phyloP scores from a whole-genome alignment of 2,888 invertebrate genomes.

The Merodon equestris region DNA sequence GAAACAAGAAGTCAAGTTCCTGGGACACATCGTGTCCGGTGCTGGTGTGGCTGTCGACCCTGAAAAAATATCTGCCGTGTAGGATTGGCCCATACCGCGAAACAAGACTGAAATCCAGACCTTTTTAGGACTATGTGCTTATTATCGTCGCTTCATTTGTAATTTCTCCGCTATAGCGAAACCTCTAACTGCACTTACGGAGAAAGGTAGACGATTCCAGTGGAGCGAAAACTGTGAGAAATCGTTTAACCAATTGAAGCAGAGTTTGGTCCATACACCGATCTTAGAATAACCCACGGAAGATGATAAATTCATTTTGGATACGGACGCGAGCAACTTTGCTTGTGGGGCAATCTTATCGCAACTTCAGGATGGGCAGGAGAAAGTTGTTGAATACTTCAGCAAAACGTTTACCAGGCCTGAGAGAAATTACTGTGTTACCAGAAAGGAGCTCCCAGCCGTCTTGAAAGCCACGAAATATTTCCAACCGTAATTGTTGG shows the following conservation, averaged over 20 bases:
- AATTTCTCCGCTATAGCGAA: slow-evolving; percentile 18
- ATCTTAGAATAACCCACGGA: slow-evolving; percentile 13
- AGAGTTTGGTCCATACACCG: slow-evolving; percentile 17
- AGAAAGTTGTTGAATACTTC: slow-evolving; percentile 58
- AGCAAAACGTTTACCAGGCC: slow-evolving; percentile 43
- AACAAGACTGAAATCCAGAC: slow-evolving; percentile 9
- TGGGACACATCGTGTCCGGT: slow-evolving; percentile 20
- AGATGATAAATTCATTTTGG: slow-evolving; percentile 21
- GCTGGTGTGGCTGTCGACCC: slow-evolving; percentile 4
- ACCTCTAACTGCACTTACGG: slow-evolving; percentile 6
- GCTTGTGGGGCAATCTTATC: slow-evolving; percentile 24
- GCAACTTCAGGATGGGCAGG: slow-evolving; percentile 45
- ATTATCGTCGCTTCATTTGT: slow-evolving; percentile 12
- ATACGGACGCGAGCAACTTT: slow-evolving; percentile 32
- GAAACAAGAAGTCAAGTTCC: slow-evolving; percentile 9
- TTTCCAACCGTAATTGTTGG: no score
- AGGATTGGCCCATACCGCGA: slow-evolving; percentile 12
- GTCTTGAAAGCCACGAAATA: no score
- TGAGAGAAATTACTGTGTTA: slow-evolving; percentile 67
- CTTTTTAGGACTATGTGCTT: slow-evolving; percentile 20
- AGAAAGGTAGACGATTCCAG: slow-evolving; percentile 5
- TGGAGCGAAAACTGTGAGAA: neutral
- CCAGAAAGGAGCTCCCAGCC: no score
- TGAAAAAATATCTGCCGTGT: slow-evolving; percentile 15
- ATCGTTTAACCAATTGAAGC: slow-evolving; percentile 3